Base-by-base conservation (phyloP, 2,888 invertebrate species). In the Mactromeris polynyma region DNA sequence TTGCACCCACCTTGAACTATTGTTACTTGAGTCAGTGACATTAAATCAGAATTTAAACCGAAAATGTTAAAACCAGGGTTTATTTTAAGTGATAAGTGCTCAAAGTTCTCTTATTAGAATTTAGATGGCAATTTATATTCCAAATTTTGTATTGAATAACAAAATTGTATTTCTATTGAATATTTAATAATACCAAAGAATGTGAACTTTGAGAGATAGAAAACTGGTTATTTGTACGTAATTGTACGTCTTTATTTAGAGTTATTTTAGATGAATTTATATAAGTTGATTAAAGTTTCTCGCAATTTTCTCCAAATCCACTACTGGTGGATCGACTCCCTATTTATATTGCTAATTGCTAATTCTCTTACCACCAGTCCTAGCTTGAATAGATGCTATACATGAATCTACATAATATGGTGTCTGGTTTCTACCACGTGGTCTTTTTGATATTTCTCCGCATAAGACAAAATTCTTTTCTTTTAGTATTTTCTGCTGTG, bases 261-360 rank as follows among this genome's bases (percentile, higher is more conserved):
- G 26, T 58, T 58, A n/a, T 58, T 26, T 58, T 58, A 58, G 26
- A 64, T 64, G 58, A 64, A 64, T 26, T 64, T 64, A 64, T 64
- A 64, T 64, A 64, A 64, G 58, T 64, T 26, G 58, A 64, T 64
- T 64, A 64, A 64, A 64, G 58, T 64, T 7, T 64, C 58, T 64
- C 11, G 58, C 26, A 64, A 64, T 64, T 58, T 64, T 64, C n/a
- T 64, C 58, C 26, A 3, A 64, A 26, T 6, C 58, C 3, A 64
- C 58, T 64, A 2, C 6, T 9, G 1, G n/a, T 2, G 26, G 58
- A 26, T 64, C 26, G 26, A n/a, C n/a, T 64, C 26, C 11, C 58
- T 26, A 46, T 17, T 46, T 46, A 46, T 3, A 17, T 46, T 4
- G 46, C 1, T 46, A 46, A 46, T 46, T 17, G n/a, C n/a, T 46